These are phyloP conservation scores for Chloropsis cyanopogon DNA, from an alignment of 2,113 vertebrate species.

Conservation along the genomic window DNA sequence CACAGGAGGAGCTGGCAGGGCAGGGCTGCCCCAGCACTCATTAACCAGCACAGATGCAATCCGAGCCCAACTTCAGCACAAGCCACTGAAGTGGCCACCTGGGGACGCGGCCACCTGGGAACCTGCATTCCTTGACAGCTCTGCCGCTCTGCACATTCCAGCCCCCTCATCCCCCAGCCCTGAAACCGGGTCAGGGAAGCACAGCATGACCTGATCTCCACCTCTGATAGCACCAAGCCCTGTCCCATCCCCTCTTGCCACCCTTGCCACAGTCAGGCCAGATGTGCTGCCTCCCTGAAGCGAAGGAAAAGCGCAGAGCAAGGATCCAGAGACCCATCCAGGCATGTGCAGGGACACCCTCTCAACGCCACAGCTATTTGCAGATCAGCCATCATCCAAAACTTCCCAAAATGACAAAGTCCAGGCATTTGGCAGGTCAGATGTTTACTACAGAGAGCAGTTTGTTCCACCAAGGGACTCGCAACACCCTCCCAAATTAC, in stretches of 20 bases:
- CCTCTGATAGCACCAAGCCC: slow-evolving; percentile 22
- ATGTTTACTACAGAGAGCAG: slow-evolving; percentile 19
- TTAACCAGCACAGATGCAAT: slow-evolving; percentile 37
- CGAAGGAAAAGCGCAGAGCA: fast-evolving
- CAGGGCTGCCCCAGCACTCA: neutral
- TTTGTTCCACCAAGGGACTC: neutral
- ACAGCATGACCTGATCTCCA: slow-evolving; percentile 52
- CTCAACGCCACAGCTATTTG: neutral
- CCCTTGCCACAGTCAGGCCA: neutral
- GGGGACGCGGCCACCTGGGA: slow-evolving; percentile 27
- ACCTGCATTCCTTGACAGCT: slow-evolving; percentile 37
- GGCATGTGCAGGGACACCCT: neutral
- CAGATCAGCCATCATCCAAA: neutral
- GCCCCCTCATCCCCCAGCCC: neutral
- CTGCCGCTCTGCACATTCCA: neutral
- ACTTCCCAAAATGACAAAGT: slow-evolving; percentile 24
- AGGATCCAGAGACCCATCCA: neutral
- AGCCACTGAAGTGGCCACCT: neutral
- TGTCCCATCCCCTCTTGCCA: slow-evolving; percentile 10
- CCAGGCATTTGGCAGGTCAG: neutral
- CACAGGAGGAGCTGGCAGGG: neutral
- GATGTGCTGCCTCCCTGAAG: fast-evolving
- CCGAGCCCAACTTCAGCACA: neutral
- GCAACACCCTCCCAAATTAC: slow-evolving; percentile 52
- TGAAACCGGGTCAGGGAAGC: slow-evolving; percentile 17